Evolutionary conservation across 2,888 invertebrate genomes (phyloP).

Genomic region (Eupithecia dodoneata): DNA sequence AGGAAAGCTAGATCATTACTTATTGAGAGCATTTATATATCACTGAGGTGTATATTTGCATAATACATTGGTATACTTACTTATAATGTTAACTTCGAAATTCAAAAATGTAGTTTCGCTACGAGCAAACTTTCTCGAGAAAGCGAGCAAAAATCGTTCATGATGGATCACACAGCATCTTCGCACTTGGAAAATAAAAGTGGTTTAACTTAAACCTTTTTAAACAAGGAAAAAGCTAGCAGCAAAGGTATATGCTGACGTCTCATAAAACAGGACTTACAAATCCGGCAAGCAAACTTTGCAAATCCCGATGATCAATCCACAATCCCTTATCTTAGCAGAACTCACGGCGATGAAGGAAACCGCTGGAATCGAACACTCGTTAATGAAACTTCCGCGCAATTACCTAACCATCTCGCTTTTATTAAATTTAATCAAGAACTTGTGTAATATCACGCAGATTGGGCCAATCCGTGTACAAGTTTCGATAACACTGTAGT

Average conservation of each 20-base stretch:
- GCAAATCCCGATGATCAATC: conserved; percentile 34
- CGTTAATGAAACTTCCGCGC: conserved; percentile 81
- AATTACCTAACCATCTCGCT: conserved; percentile 82
- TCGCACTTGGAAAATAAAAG: conserved; percentile 1
- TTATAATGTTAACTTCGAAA: not conserved
- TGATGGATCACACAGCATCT: conserved; percentile 1
- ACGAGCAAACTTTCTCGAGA: not conserved
- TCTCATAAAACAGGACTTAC: conserved; percentile 4
- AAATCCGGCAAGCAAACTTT: conserved; percentile 27
- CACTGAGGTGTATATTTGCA: not conserved
- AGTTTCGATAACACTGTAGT: conserved; percentile 82
- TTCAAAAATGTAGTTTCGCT: not conserved
- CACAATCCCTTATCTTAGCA: conserved; percentile 26
- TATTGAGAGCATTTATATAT: not conserved
- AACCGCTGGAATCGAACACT: conserved; percentile 78
- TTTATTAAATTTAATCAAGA: conserved; percentile 85
- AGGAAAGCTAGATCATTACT: conserved; percentile 32
- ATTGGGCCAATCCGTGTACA: conserved; percentile 82
- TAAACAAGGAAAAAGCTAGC: not conserved
- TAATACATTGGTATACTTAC: not conserved
- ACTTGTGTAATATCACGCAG: conserved; percentile 83
- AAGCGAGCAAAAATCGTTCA: not conserved
- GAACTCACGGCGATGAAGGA: conserved; percentile 50
- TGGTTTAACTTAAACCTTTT: not conserved
- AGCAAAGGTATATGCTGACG: conserved; percentile 9